These are phyloP conservation scores for Platichthys flesus DNA, from an alignment of 2,113 vertebrate genomes.

Conservation along the genomic window DNA sequence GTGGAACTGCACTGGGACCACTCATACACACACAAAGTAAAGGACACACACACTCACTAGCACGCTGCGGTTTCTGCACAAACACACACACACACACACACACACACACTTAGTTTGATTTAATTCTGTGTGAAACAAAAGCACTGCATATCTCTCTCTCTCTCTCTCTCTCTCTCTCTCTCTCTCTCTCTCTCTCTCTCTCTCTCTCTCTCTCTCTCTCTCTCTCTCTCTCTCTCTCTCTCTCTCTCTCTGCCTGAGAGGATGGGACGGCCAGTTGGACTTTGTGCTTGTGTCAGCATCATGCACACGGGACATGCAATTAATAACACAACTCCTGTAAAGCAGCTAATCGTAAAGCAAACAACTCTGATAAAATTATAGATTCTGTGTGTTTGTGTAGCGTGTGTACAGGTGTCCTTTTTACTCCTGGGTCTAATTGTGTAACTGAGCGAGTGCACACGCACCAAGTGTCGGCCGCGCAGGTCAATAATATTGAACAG, in stretches of 20 bases:
- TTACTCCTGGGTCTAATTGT: slow-evolving; percentile 58
- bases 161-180: not conserved
- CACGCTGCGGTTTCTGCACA: not conserved
- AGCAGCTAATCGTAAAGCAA: not conserved
- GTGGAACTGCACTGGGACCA: slow-evolving; percentile 73
- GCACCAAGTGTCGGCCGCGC: slow-evolving; percentile 47
- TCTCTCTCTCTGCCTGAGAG: not conserved
- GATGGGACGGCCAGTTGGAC: not conserved
- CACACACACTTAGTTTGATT: not conserved
- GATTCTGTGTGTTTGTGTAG: slow-evolving; percentile 8
- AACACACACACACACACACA: slow-evolving; percentile 16
- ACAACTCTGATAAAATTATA: not conserved
- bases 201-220: not conserved
- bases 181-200: not conserved
- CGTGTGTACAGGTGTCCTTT: slow-evolving; percentile 39
- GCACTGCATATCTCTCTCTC: not conserved
- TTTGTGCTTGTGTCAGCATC: not conserved
- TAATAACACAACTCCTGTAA: slow-evolving; percentile 12
- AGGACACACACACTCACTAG: slow-evolving; percentile 20
- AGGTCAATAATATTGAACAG: slow-evolving; percentile 79
- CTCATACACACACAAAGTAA: slow-evolving; percentile 30
- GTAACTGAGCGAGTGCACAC: slow-evolving; percentile 46
- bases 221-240: not conserved
- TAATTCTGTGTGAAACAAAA: slow-evolving; percentile 4
- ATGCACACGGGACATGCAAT: not conserved